Evolutionary conservation across 1,140 invertebrate species (phyloP).

Genomic region (Drosophila sp.): DNA sequence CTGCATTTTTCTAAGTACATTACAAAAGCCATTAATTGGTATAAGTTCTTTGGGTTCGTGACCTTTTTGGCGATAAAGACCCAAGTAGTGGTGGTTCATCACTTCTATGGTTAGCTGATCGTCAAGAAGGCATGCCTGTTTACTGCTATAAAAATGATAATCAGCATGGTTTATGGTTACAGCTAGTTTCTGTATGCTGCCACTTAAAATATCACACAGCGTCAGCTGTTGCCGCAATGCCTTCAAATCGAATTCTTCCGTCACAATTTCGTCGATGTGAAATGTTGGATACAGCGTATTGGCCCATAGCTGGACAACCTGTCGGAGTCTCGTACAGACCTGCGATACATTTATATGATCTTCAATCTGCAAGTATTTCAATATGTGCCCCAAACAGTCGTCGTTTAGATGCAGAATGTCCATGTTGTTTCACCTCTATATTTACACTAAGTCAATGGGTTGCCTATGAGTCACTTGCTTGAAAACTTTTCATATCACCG

Average conservation of each 20-base stretch:
- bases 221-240: neutral
- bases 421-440: constrained; percentile 7
- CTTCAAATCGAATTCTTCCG: neutral
- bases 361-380: constrained; percentile 24
- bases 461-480: neutral
- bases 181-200: neutral
- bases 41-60: constrained; percentile 5
- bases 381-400: constrained; percentile 23
- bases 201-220: neutral
- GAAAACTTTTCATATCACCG: neutral
- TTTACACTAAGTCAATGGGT: neutral
- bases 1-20: constrained; percentile 5
- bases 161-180: constrained; percentile 4
- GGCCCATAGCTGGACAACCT: neutral
- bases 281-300: constrained; percentile 14
- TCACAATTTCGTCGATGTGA: constrained; percentile 11
- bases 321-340: neutral
- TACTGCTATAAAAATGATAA: constrained; percentile 13
- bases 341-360: constrained; percentile 18
- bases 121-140: neutral
- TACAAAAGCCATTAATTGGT: neutral
- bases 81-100: neutral
- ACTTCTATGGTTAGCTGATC: constrained; percentile 1
- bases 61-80: neutral
- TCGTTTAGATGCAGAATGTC: constrained; percentile 23